These are phyloP conservation scores for Phyllostomus hastatus DNA, from an alignment of 2,113 vertebrate species.

Conservation along the genomic window DNA sequence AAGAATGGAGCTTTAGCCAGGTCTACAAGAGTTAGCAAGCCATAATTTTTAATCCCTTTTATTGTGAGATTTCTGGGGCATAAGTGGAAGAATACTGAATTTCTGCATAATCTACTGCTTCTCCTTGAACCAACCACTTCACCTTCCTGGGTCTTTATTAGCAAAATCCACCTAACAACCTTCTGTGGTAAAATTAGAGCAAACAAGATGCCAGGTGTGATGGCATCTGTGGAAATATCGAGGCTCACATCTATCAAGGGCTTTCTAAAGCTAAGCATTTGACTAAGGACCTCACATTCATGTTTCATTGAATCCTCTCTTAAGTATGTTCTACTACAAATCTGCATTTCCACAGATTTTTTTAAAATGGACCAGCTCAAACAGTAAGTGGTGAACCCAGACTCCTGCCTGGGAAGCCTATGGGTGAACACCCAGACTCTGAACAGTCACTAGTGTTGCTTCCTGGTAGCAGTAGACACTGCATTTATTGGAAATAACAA, in stretches of 20 bases:
- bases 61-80: not conserved
- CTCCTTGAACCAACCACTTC: not conserved
- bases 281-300: not conserved
- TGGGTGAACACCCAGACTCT: not conserved
- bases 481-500: not conserved
- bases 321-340: not conserved
- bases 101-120: not conserved
- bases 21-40: not conserved
- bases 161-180: not conserved
- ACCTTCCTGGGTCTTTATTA: not conserved
- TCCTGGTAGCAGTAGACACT: not conserved
- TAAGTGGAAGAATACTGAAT: not conserved
- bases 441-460: fast-evolving
- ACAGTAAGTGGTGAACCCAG: not conserved
- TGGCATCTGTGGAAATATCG: not conserved
- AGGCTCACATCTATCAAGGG: not conserved
- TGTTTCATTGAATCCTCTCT: not conserved
- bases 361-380: not conserved
- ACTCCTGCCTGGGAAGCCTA: not conserved
- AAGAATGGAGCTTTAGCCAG: not conserved
- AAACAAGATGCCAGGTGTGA: not conserved
- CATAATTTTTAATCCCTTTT: not conserved
- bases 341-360: not conserved
- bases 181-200: not conserved
- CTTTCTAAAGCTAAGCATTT: not conserved